Percentiles rank a stretch among this genome's conserved stretches.
phyloP scores from a whole-genome alignment of 1,140 invertebrate species.

The Spodoptera litura region DNA sequence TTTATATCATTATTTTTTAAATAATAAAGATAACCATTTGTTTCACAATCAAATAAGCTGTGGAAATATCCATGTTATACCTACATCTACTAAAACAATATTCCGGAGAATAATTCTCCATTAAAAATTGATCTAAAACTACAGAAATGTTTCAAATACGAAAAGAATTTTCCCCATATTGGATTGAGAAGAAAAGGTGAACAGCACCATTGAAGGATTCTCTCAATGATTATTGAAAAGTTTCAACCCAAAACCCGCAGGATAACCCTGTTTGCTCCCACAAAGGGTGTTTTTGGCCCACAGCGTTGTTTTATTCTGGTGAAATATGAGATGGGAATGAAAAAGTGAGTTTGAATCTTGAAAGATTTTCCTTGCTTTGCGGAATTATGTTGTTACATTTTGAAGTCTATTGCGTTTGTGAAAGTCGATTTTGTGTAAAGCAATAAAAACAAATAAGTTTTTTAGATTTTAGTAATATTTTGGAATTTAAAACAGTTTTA shows the following conservation, averaged over 20 bases:
- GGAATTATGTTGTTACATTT: constrained; percentile 38
- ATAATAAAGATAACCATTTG: background rate
- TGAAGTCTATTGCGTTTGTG: constrained; percentile 14
- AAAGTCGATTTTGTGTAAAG: background rate
- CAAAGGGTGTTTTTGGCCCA: constrained; percentile 63
- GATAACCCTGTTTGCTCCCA: constrained; percentile 58
- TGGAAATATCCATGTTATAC: too few relatives aligned
- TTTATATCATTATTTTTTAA: background rate
- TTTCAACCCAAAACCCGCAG: constrained; percentile 61
- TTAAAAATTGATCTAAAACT: too few relatives aligned
- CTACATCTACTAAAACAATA: too few relatives aligned
- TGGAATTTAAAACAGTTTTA: too few relatives aligned
- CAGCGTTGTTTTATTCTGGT: constrained; percentile 56
- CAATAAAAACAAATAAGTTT: background rate
- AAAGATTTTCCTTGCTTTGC: constrained; percentile 53
- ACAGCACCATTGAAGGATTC: constrained; percentile 66
- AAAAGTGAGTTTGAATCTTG: constrained; percentile 56
- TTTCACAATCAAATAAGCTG: too few relatives aligned
- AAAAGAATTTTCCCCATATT: constrained; percentile 45
- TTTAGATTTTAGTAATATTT: background rate
- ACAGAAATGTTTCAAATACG: constrained; percentile 40
- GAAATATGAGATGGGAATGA: constrained; percentile 67
- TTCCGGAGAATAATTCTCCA: too few relatives aligned
- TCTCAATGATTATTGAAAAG: constrained; percentile 78
- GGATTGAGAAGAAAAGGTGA: constrained; percentile 47